A percentile compares a stretch with the other conserved stretches of the same genome.
phyloP scores from a whole-genome alignment of 1,140 invertebrate genomes.

The Drosophila erecta region DNA sequence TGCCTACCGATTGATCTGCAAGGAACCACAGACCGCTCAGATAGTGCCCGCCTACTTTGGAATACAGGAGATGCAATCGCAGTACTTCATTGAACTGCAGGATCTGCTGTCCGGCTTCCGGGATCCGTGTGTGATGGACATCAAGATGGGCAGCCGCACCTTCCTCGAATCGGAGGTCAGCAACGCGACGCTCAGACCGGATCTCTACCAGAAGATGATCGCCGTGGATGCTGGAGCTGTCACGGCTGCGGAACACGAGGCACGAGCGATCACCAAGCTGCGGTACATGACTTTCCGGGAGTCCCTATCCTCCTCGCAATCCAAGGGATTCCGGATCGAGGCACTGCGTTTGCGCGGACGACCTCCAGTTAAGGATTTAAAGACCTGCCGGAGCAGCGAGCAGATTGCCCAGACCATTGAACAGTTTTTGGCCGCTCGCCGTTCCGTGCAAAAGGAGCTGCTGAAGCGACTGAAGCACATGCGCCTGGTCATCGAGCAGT shows the following conservation, averaged over 20 bases:
- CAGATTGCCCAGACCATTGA: constrained; percentile 93
- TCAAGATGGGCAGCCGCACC: constrained; percentile 96
- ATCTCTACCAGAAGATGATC: constrained; percentile 97
- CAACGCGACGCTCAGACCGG: constrained; percentile 90
- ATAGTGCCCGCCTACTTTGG: constrained; percentile 95
- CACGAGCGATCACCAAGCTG: constrained; percentile 94
- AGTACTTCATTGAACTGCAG: constrained; percentile 95
- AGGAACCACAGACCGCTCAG: constrained; percentile 90
- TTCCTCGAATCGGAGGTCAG: constrained; percentile 97
- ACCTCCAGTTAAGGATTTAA: constrained; percentile 90
- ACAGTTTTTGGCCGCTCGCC: constrained; percentile 90
- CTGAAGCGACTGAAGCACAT: constrained; percentile 91
- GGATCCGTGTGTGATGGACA: constrained; percentile 95
- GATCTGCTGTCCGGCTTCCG: constrained; percentile 93
- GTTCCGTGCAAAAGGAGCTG: constrained; percentile 89
- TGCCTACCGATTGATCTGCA: constrained; percentile 92
- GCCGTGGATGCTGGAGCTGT: constrained; percentile 94
- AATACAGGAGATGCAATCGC: constrained; percentile 93
- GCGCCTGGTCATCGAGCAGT: constrained; percentile 91
- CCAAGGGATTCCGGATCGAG: constrained; percentile 97
- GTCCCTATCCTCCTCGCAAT: constrained; percentile 95
- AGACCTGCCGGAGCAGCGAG: constrained; percentile 90
- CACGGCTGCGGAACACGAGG: constrained; percentile 91
- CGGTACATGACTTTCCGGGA: constrained; percentile 98
- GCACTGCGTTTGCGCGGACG: constrained; percentile 94